phyloP scores from a whole-genome alignment of 2,888 invertebrate species.

The Hirtodrosophila confusa region DNA sequence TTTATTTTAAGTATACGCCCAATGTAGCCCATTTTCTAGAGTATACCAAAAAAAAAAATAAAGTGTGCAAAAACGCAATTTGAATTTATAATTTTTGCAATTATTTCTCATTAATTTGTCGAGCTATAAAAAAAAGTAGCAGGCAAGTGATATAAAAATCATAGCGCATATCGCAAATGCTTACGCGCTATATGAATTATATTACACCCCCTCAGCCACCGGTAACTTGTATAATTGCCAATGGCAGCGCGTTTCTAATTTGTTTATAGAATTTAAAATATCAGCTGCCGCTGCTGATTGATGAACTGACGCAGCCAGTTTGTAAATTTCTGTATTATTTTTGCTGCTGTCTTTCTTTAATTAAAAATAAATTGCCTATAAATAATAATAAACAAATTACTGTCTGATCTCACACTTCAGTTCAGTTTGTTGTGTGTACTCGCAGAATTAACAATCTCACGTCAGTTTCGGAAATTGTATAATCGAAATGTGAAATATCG shows the following conservation, averaged over 20 bases:
- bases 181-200: conserved; percentile 65
- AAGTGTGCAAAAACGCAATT: conserved; percentile 60
- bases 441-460: conserved; percentile 34
- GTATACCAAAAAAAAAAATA: conserved; percentile 23
- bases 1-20: neutral
- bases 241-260: conserved; percentile 59
- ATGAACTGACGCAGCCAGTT: conserved; percentile 47
- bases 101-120: conserved; percentile 73
- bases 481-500: conserved; percentile 38
- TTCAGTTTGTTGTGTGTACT: conserved; percentile 23
- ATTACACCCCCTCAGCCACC: conserved; percentile 9
- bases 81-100: conserved; percentile 78
- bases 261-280: conserved; percentile 67
- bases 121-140: conserved; percentile 51
- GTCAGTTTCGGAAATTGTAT: conserved; percentile 10
- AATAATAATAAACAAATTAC: conserved; percentile 57
- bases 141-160: conserved; percentile 67
- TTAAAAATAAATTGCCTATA: conserved; percentile 65
- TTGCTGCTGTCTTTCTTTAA: conserved; percentile 37
- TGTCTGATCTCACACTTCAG: conserved; percentile 29
- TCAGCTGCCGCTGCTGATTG: conserved; percentile 57
- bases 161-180: conserved; percentile 65
- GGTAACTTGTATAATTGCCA: conserved; percentile 56
- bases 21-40: neutral
- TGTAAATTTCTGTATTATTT: conserved; percentile 29